Conservation (phyloP, 2,113 vertebrate species). For the Oncorhynchus kisutch region DNA sequence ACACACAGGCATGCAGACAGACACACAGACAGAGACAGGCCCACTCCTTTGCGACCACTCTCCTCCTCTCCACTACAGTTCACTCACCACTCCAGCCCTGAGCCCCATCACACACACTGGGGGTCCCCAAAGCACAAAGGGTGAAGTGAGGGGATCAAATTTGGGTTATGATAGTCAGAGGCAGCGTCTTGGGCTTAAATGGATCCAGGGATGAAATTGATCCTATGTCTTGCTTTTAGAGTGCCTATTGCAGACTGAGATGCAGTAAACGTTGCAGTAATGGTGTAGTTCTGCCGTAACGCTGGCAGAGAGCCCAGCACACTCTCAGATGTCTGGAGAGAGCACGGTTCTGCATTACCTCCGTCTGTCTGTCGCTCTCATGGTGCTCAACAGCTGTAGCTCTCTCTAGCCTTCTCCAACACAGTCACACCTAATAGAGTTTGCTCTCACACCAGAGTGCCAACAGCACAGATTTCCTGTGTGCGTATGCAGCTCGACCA, state of each 20-base stretch:
- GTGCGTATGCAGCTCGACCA: neutral
- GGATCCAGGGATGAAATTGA: neutral
- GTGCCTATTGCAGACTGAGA: neutral
- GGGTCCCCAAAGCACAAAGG: neutral
- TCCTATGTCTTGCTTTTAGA: neutral
- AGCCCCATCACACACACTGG: neutral
- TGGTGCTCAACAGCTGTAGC: neutral
- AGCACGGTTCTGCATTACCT: slow-evolving; percentile 1
- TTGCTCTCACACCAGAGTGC: neutral
- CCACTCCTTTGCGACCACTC: neutral
- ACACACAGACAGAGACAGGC: neutral
- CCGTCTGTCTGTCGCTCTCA: neutral
- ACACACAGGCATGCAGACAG: slow-evolving; percentile 10
- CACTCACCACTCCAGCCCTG: neutral
- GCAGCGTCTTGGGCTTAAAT: neutral
- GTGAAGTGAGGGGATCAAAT: neutral
- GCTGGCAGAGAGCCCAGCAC: neutral
- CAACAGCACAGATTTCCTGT: neutral
- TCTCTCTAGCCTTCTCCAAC: neutral
- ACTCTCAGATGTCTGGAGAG: neutral
- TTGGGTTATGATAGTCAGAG: neutral
- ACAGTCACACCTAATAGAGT: slow-evolving; percentile 7
- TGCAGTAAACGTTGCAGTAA: neutral
- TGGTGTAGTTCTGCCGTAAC: neutral
- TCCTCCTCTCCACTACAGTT: neutral